A percentile compares a stretch with the other conserved stretches of the same genome.
These are phyloP conservation scores for Drosophila pallidifrons DNA, from an alignment of 1,140 invertebrate genomes.

Conservation along the genomic window DNA sequence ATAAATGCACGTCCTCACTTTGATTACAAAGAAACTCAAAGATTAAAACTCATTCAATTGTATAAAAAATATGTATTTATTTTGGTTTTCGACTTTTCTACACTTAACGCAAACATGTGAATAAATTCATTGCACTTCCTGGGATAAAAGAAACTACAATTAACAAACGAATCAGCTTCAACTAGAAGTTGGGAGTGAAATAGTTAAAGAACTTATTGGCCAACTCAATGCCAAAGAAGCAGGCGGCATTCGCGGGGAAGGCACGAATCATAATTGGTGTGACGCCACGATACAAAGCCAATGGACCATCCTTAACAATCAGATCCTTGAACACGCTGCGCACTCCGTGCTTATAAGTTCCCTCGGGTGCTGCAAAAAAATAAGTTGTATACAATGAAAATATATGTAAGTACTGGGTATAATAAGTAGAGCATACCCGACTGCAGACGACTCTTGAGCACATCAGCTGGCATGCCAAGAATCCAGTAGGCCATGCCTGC, in stretches of 20 bases:
- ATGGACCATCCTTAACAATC: slow-evolving; percentile 92
- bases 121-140: slow-evolving; percentile 26
- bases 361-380: slow-evolving; percentile 91
- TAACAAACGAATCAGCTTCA: neutral
- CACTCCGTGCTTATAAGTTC: slow-evolving; percentile 94
- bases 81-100: slow-evolving; percentile 29
- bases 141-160: neutral
- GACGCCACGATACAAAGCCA: slow-evolving; percentile 93
- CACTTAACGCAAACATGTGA: slow-evolving; percentile 27
- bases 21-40: too few relatives aligned
- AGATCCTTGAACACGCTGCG: slow-evolving; percentile 93
- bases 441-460: slow-evolving; percentile 98
- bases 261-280: slow-evolving; percentile 95
- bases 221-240: slow-evolving; percentile 89
- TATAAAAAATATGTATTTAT: slow-evolving; percentile 42
- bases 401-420: neutral
- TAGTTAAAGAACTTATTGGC: slow-evolving; percentile 72
- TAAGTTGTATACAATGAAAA: neutral
- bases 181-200: slow-evolving; percentile 63
- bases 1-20: too few relatives aligned
- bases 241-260: slow-evolving; percentile 97
- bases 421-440: slow-evolving; percentile 88
- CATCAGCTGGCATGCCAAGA: slow-evolving; percentile 98
- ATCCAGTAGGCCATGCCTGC: slow-evolving; percentile 99
- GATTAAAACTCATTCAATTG: neutral